These are phyloP conservation scores for Leptarthrus brevirostris DNA, from an alignment of 2,888 invertebrate genomes.

Conservation along the genomic window DNA sequence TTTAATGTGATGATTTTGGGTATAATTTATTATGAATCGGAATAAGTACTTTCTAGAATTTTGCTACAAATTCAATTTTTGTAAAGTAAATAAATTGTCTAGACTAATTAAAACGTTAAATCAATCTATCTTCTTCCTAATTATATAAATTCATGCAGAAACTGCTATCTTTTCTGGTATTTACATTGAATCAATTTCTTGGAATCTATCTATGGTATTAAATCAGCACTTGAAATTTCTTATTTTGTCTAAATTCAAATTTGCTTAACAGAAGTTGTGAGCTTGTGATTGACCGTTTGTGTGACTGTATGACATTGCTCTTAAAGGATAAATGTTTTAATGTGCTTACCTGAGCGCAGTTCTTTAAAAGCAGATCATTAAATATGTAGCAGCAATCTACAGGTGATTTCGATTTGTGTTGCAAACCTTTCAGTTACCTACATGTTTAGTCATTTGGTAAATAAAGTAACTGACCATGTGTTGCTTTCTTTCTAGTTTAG, in stretches of 20 bases:
- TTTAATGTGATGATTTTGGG: neutral
- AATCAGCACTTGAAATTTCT: conserved; percentile 36
- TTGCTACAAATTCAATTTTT: neutral
- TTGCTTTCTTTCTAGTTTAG: too few relatives aligned
- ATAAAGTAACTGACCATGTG: too few relatives aligned
- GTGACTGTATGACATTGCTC: too few relatives aligned
- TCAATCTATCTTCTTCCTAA: conserved; percentile 8
- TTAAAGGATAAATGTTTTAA: too few relatives aligned
- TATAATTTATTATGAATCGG: neutral
- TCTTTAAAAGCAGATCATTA: too few relatives aligned
- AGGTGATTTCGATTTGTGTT: too few relatives aligned
- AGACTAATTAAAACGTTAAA: conserved; percentile 9
- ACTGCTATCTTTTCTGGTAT: neutral
- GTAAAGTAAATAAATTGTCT: neutral
- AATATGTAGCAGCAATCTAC: too few relatives aligned
- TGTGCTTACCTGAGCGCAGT: too few relatives aligned
- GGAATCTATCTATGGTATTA: neutral
- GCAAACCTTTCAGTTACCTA: too few relatives aligned
- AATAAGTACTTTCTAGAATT: neutral
- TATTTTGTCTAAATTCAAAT: conserved; percentile 17
- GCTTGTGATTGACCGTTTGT: neutral
- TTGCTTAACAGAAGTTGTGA: conserved; percentile 3
- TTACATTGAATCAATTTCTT: neutral
- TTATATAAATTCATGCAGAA: conserved; percentile 27
- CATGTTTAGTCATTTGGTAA: too few relatives aligned